Evolutionary conservation across 2,888 invertebrate species (phyloP).

Genomic region (Globia sparganii): DNA sequence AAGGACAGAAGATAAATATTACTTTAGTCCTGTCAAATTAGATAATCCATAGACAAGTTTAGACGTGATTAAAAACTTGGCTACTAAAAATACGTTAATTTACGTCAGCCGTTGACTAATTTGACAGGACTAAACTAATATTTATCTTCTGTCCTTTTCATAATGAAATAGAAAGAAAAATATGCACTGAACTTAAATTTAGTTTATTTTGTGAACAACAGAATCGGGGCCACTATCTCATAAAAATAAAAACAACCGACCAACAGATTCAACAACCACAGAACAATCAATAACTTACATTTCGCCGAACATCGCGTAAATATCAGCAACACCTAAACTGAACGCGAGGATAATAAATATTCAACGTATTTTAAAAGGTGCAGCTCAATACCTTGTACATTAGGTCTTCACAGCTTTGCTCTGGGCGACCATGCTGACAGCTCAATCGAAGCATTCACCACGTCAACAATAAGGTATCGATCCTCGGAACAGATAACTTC

Average conservation of each 20-base stretch:
- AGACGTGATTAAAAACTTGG: too few species aligned
- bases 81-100: too few species aligned
- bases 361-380: conserved; percentile 69
- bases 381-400: conserved; percentile 67
- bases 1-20: too few species aligned
- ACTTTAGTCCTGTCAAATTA: too few species aligned
- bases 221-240: too few species aligned
- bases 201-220: too few species aligned
- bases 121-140: too few species aligned
- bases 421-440: conserved; percentile 67
- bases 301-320: conserved; percentile 58
- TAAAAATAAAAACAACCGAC: conserved; percentile 1
- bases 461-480: conserved; percentile 70
- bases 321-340: conserved; percentile 64
- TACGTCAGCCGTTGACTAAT: too few species aligned
- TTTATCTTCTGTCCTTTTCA: too few species aligned
- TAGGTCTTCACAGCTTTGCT: conserved; percentile 67
- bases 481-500: conserved; percentile 58
- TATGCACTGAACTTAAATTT: too few species aligned
- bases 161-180: too few species aligned
- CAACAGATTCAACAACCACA: conserved; percentile 44
- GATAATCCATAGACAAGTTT: too few species aligned
- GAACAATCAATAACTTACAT: conserved; percentile 57
- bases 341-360: conserved; percentile 62
- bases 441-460: conserved; percentile 73